Evolutionary conservation across 2,113 vertebrate species (phyloP), one percentile per base, ranked within the genome.

Genomic region (Poeciliopsis prolifica): DNA sequence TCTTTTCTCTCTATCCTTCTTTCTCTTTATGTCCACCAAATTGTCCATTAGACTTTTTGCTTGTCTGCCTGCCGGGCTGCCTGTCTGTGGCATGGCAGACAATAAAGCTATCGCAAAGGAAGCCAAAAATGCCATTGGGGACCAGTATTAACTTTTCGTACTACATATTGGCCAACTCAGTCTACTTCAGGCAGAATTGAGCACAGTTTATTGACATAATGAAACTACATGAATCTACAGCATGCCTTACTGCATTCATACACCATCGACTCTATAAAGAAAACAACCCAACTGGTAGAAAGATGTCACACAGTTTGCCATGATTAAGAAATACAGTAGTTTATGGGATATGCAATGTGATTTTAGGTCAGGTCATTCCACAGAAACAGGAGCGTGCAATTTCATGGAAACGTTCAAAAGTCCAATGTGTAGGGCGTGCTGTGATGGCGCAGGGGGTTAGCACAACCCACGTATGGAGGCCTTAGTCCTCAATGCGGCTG

Each of bases 21-120:
- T 42, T 73, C 65, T 67, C 61, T 77, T 72, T 66, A 30, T 77
- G 78, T 92, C 86, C 88, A 84, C 83, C 76, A 83, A 89, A 89
- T 89, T 84, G 72, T 86, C 82, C 70, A 86, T 83, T 85, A 87
- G 76, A 75, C 42, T 69, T 74, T 86, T 65, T 92, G 83, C 90
- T 83, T 89, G 79, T 92, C 82, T 83, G 79, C 86, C 79, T 80
- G 70, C 82, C 66, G 77, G 68, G 58, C 73, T 68, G 75, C 30
- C 42, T 80, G 86, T 82, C 83, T 88, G 85, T 82, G 82, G 85
- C 65, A 35, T 88, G 86, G 86, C 79, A 79, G 77, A 69, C 64
- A 54, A 76, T 84, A 75, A 86, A 88, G 75, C 77, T 70, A 86
- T 81, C 75, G 62, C 64, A 78, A 69, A 64, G 22, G 22, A 6